phyloP scores from a whole-genome alignment of 1,140 invertebrate species.

The Lineus longissimus region DNA sequence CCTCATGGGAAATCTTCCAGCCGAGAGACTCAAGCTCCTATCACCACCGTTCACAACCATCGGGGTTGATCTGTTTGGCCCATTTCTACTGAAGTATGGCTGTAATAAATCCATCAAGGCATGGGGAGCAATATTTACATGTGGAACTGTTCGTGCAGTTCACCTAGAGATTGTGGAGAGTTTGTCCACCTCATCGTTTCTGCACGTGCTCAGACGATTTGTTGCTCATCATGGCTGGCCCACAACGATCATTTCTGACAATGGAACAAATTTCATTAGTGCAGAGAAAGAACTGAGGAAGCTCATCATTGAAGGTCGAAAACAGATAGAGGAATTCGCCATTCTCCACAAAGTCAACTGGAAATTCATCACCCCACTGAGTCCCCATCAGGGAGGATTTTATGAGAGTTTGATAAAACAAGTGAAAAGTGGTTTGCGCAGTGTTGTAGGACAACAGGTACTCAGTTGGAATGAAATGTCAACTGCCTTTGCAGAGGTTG shows the following conservation, averaged over 20 bases:
- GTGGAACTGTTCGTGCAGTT: neutral
- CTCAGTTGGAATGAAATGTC: neutral
- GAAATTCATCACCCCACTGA: conserved; percentile 11
- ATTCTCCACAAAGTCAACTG: neutral
- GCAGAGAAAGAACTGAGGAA: conserved; percentile 10
- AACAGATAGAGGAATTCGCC: neutral
- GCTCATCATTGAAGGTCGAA: neutral
- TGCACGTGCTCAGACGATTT: conserved; percentile 4
- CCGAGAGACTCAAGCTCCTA: neutral
- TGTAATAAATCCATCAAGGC: neutral
- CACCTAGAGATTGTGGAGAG: conserved; percentile 7
- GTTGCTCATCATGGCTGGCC: conserved; percentile 10
- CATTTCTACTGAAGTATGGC: neutral
- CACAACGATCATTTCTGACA: conserved; percentile 6
- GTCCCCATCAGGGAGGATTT: conserved; percentile 11
- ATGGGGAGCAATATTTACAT: neutral
- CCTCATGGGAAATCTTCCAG: neutral
- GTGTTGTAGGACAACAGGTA: conserved; percentile 10
- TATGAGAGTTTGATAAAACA: conserved; percentile 5
- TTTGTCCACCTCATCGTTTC: neutral
- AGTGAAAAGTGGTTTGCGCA: neutral
- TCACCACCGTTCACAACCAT: neutral
- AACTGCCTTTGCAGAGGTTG: too few relatives aligned
- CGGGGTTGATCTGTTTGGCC: neutral
- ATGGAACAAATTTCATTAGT: conserved; percentile 5